Evolutionary conservation across 2,888 invertebrate genomes (phyloP).

Genomic region (Tetanocera ferruginea): DNA sequence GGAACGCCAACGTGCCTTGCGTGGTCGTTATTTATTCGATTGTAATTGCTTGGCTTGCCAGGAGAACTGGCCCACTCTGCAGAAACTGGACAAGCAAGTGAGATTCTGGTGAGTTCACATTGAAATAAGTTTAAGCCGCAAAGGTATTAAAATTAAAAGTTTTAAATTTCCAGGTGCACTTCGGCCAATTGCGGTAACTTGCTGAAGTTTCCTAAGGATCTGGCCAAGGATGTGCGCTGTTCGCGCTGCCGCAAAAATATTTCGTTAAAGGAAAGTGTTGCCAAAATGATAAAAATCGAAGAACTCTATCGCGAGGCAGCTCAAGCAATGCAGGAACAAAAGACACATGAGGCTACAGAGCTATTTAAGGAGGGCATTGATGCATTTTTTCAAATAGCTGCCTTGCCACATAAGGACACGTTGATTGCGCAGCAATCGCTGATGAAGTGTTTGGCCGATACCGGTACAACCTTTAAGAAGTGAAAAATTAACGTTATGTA

Average conservation of each 20-base stretch:
- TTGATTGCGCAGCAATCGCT: slow-evolving; percentile 80
- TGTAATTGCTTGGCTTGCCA: slow-evolving; percentile 81
- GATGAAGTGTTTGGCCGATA: slow-evolving; percentile 75
- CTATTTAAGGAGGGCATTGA: slow-evolving; percentile 74
- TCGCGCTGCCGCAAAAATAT: slow-evolving; percentile 72
- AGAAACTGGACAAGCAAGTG: slow-evolving; percentile 72
- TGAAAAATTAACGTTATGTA: neutral
- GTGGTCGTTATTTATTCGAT: slow-evolving; percentile 83
- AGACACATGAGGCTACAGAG: slow-evolving; percentile 72
- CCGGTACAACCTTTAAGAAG: slow-evolving; percentile 59
- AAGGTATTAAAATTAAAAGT: neutral
- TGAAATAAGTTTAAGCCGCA: neutral
- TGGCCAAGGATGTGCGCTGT: slow-evolving; percentile 71
- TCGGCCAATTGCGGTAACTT: slow-evolving; percentile 70
- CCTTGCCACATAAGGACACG: slow-evolving; percentile 77
- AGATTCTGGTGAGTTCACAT: slow-evolving; percentile 59
- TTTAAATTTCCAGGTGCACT: slow-evolving; percentile 70
- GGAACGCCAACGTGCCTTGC: slow-evolving; percentile 76
- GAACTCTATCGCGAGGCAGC: slow-evolving; percentile 71
- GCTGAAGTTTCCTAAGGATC: slow-evolving; percentile 70
- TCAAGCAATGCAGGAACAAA: slow-evolving; percentile 71
- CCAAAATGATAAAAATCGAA: slow-evolving; percentile 70
- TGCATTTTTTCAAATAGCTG: slow-evolving; percentile 74
- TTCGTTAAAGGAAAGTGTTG: slow-evolving; percentile 69
- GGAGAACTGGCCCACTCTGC: slow-evolving; percentile 81